Conservation (phyloP, 1,140 invertebrate genomes). For the Atta colombica region DNA sequence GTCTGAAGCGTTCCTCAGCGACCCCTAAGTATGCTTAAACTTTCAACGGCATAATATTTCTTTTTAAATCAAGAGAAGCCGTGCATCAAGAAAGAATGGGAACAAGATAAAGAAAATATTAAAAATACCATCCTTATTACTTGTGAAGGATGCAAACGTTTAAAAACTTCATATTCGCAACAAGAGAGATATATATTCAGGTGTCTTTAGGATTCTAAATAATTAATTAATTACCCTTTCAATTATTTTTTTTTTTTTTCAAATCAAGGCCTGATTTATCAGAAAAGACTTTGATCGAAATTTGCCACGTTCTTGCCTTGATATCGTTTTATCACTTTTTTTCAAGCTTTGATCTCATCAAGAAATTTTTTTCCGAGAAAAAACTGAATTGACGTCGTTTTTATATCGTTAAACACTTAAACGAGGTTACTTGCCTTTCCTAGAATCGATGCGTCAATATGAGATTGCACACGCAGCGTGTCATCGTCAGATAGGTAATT, state of each 20-base stretch:
- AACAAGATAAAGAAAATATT: neutral
- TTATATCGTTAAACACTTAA: constrained; percentile 15
- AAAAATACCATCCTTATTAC: constrained; percentile 24
- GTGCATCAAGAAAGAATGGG: constrained; percentile 21
- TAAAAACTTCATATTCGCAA: neutral
- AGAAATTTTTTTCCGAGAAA: constrained; percentile 8
- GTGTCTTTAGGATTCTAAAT: neutral
- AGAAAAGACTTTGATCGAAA: neutral
- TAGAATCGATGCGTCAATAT: constrained; percentile 15
- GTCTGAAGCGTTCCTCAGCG: constrained; percentile 63
- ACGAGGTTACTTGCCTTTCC: constrained; percentile 12
- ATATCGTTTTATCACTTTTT: neutral
- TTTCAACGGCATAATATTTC: constrained; percentile 56
- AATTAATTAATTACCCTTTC: neutral
- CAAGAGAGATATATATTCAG: neutral
- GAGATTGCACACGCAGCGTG: neutral
- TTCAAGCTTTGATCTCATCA: neutral
- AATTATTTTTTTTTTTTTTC: neutral
- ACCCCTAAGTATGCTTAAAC: constrained; percentile 55
- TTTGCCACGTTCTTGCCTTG: neutral
- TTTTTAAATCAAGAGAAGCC: constrained; percentile 12
- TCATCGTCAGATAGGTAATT: constrained; percentile 39
- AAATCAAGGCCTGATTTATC: neutral
- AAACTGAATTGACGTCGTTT: constrained; percentile 22
- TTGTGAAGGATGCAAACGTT: neutral